Evolutionary conservation across 2,888 invertebrate species (phyloP).

Genomic region (Esperia sulphurella): DNA sequence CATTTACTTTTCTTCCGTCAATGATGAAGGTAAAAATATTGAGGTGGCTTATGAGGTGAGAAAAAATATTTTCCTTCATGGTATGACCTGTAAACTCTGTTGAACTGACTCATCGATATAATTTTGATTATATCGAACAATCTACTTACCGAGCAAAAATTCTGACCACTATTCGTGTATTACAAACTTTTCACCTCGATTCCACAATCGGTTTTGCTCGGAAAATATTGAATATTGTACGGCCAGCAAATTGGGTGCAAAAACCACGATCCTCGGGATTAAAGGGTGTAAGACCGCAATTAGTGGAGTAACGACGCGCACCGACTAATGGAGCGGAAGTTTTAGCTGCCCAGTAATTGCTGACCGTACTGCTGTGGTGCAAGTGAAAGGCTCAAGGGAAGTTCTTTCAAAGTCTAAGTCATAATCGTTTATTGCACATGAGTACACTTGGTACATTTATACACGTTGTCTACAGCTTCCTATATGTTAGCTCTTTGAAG

Average conservation of each 20-base stretch:
- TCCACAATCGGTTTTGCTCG: background rate
- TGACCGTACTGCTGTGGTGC: slow-evolving; percentile 20
- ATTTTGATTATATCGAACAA: too few species aligned
- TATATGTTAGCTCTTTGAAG: too few species aligned
- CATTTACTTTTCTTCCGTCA: too few species aligned
- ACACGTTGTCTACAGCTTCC: too few species aligned
- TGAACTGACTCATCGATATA: too few species aligned
- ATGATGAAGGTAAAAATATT: too few species aligned
- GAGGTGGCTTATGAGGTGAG: too few species aligned
- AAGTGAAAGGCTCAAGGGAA: slow-evolving; percentile 4
- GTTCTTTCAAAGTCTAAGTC: background rate
- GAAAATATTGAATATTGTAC: slow-evolving; percentile 5
- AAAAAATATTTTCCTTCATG: too few species aligned
- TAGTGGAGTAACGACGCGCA: slow-evolving; percentile 55
- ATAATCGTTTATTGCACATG: background rate
- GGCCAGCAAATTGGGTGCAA: slow-evolving; percentile 51
- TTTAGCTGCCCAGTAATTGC: slow-evolving; percentile 48
- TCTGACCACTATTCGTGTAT: too few species aligned
- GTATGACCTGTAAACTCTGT: too few species aligned
- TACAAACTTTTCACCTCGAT: background rate
- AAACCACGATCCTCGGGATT: slow-evolving; percentile 37
- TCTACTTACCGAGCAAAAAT: too few species aligned
- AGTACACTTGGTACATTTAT: too few species aligned
- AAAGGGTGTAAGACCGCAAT: slow-evolving; percentile 50
- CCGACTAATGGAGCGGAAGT: slow-evolving; percentile 62